Base-by-base conservation (phyloP, 2,888 invertebrate genomes). In the Bellardia bayeri region DNA sequence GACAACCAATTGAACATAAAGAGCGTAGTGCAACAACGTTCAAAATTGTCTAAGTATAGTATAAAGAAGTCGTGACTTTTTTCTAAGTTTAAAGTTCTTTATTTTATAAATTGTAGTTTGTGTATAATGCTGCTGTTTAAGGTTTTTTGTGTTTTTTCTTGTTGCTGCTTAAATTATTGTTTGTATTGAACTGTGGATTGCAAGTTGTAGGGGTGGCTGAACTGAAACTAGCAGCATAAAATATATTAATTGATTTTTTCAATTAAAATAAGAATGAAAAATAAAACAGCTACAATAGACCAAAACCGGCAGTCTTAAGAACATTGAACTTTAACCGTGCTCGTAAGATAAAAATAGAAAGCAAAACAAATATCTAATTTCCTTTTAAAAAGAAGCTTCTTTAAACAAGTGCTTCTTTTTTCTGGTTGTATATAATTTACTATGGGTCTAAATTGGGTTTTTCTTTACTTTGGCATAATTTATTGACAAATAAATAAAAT, bases 181-280 rank as follows among this genome's bases (percentile, higher is more conserved):
- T 23, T 79, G 49, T 16, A 58, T 37, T 13, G n/a, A 78, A 49
- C 45, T 30, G 56, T 61, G 16, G 16, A 66, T 45, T 11, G 7
- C 37, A 76, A n/a, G 13, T 9, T 33, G 11, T 9, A 56, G 66
- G 40, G 72, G 40, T n/a, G 76, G 23, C 30, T 51, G 58, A 78
- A 14, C 69, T 63, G 16, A 58, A 85, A 68, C 61, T 4, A 69
- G 63, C 49, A 81, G 69, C 49, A 85, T 63, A 75, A 87, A 85
- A 79, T 85, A 87, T 85, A 85, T 85, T 87, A 85, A 87, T 85
- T 85, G 87, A 82, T 78, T 85, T 85, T 84, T 82, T 85, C 87
- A 78, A 87, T 85, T 87, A 83, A 82, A 75, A 69, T 51, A 74
- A 66, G 14, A 82, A 58, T 45, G 11, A 33, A 51, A 76, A 37